These are phyloP conservation scores for Sesamia inferens DNA, from an alignment of 2,888 invertebrate genomes.

Conservation along the genomic window DNA sequence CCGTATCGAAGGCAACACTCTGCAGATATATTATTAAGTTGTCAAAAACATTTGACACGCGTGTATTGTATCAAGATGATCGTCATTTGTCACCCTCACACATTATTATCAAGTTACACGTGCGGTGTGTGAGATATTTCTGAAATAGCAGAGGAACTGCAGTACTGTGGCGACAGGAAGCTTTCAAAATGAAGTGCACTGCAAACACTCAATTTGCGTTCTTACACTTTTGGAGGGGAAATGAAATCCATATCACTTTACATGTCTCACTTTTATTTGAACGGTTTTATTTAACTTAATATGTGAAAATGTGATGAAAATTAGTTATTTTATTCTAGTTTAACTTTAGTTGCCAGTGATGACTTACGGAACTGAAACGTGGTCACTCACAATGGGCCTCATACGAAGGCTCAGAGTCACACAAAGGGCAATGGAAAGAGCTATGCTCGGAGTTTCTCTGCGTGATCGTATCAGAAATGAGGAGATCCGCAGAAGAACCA, in stretches of 20 bases:
- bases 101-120: slow-evolving; percentile 59
- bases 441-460: too few relatives aligned
- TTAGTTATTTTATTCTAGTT: not conserved
- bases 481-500: too few relatives aligned
- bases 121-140: slow-evolving; percentile 41
- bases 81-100: slow-evolving; percentile 52
- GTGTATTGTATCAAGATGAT: slow-evolving; percentile 34
- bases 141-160: slow-evolving; percentile 60
- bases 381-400: too few relatives aligned
- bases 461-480: too few relatives aligned
- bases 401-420: too few relatives aligned
- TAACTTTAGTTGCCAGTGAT: too few relatives aligned
- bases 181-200: slow-evolving; percentile 85
- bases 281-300: not conserved
- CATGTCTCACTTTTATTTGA: slow-evolving; percentile 13
- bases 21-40: slow-evolving; percentile 25
- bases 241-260: slow-evolving; percentile 55
- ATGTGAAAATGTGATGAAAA: not conserved
- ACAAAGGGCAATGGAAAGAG: too few relatives aligned
- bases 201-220: slow-evolving; percentile 83
- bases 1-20: slow-evolving; percentile 2
- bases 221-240: slow-evolving; percentile 69
- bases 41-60: slow-evolving; percentile 45
- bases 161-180: slow-evolving; percentile 71
- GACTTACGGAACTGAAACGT: too few relatives aligned